Percentiles rank a stretch among this genome's conserved stretches.
Conservation (phyloP, 2,888 invertebrate species). For the Agrotis puta region DNA sequence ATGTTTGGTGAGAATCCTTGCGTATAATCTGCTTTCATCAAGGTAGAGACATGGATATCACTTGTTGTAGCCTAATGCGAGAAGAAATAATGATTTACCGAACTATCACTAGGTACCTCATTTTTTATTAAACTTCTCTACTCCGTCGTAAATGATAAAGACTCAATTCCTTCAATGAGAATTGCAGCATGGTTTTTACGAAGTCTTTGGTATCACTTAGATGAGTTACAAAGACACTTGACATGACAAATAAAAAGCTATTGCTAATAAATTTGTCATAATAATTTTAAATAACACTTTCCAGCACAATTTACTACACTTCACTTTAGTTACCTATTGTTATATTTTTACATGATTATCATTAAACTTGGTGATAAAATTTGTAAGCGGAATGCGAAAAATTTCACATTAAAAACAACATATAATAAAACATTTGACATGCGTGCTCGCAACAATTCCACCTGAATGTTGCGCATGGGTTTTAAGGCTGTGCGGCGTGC, state of each 20-base stretch:
- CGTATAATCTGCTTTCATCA: constrained; percentile 1
- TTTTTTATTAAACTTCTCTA: too few species aligned
- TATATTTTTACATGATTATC: neutral
- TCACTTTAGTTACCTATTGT: neutral
- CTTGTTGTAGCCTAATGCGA: neutral
- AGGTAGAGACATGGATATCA: constrained; percentile 1
- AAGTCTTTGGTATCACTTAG: neutral
- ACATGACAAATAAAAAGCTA: neutral
- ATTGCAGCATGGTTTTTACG: neutral
- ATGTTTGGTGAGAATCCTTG: constrained; percentile 24
- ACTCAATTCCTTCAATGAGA: neutral
- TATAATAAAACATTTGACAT: constrained; percentile 15
- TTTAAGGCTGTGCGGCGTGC: constrained; percentile 77
- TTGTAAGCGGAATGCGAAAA: constrained; percentile 16
- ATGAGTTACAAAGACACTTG: neutral
- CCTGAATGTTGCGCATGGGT: constrained; percentile 63
- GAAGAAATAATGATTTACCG: too few species aligned
- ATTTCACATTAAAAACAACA: constrained; percentile 17
- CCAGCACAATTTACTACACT: neutral
- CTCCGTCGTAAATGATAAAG: too few species aligned
- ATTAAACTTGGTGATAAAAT: constrained; percentile 28
- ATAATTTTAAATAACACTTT: neutral
- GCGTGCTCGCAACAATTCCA: constrained; percentile 49
- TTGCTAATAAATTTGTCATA: neutral
- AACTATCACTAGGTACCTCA: too few species aligned